Evolutionary conservation across 2,888 invertebrate genomes (phyloP), one percentile per base, ranked within the genome.

Genomic region (Lasioglossum leucozonium): DNA sequence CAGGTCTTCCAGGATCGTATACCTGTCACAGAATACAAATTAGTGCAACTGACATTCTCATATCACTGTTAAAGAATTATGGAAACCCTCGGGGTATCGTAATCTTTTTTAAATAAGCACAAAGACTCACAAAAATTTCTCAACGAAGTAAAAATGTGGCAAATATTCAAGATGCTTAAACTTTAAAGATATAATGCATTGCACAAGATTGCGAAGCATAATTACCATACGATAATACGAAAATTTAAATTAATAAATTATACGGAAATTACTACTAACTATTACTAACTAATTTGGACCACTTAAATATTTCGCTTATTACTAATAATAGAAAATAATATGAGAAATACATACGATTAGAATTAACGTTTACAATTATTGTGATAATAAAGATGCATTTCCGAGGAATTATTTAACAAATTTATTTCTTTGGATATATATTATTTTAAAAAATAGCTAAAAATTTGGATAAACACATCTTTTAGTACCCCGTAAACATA

Each of bases 1-100:
- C n/a, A 95, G 90, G 67, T 95, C 93, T 37, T 94, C 93, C 72
- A 95, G 82, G n/a, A 95, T 92, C n/a, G 88, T 90, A 77, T 93
- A 93, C 89, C 95, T 95, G 72, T 55, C 22, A 47, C 40, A 65
- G 79, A 13, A 69, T 72, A 51, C 10, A 67, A 82, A 76, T 77
- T 76, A 51, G 16, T 47, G 30, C 16, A 30, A 62, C 62, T 30
- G 62, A 8, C 30, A 30, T 62, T 62, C 16, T 62, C 16, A 30
- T 6, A 30, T 5, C 62, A 18, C 18, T 30, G 8, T 30, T 62
- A 62, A 8, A 30, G 13, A 62, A 62, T 30, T 62, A 30, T 30
- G 30, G 16, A 30, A 26, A 30, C 16, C 16, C 62, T 6, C 18
- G 18, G 16, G 16, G 30, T 8, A 62, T 16, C 30, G 30, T 30